Conservation (phyloP, 2,888 invertebrate genomes). For the Drosophila kuntzei region DNA sequence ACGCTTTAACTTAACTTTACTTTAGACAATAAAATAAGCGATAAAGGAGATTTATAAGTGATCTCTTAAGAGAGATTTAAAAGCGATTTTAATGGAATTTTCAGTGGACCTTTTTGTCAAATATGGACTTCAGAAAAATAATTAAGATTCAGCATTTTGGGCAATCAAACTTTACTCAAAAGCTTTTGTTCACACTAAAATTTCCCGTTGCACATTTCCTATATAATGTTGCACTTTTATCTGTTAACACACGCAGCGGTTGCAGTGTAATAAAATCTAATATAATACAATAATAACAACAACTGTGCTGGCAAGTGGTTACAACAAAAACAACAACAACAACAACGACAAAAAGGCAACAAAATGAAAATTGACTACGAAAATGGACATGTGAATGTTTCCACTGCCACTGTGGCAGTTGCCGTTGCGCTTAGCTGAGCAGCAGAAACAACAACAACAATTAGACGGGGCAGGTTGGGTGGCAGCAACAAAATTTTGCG, state of each 20-base stretch:
- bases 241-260: slow-evolving; percentile 1
- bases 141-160: background rate
- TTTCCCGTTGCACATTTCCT: background rate
- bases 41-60: background rate
- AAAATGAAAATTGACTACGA: background rate
- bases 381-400: slow-evolving; percentile 11
- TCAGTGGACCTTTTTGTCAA: background rate
- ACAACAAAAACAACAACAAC: background rate
- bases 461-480: slow-evolving; percentile 3
- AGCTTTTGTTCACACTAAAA: background rate
- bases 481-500: background rate
- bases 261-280: slow-evolving; percentile 9
- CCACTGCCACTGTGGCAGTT: slow-evolving; percentile 8
- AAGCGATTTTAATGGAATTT: background rate
- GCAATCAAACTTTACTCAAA: background rate
- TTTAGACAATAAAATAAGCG: background rate
- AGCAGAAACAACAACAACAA: background rate
- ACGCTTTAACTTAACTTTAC: no score
- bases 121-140: no score
- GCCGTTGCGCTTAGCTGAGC: slow-evolving; percentile 23
- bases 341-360: background rate
- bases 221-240: background rate
- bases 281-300: background rate
- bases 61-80: background rate
- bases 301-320: background rate